These are phyloP conservation scores for Rhinogobius similis DNA, from an alignment of 2,113 vertebrate species.

Conservation along the genomic window DNA sequence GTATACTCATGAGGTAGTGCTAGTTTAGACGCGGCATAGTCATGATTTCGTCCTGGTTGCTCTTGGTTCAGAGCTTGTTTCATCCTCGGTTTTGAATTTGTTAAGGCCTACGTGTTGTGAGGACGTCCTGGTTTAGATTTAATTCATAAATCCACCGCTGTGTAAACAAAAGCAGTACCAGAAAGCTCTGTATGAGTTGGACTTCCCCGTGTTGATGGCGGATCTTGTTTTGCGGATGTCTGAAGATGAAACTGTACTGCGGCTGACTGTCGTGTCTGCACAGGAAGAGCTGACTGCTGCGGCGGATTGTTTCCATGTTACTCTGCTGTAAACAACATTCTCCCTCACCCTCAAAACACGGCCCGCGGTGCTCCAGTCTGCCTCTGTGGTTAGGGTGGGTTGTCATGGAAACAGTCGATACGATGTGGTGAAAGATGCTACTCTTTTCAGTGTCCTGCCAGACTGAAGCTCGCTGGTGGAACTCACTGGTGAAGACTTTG, in stretches of 20 bases:
- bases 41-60: no score
- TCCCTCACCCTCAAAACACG: slow-evolving; percentile 59
- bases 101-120: no score
- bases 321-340: slow-evolving; percentile 70
- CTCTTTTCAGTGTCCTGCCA: slow-evolving; percentile 20
- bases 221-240: slow-evolving; percentile 56
- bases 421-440: slow-evolving; percentile 39
- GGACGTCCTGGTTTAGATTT: no score
- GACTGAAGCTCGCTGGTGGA: neutral
- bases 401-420: slow-evolving; percentile 76
- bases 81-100: no score
- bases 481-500: neutral
- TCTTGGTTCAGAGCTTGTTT: no score
- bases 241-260: slow-evolving; percentile 66
- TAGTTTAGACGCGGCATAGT: no score
- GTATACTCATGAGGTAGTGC: no score
- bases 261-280: slow-evolving; percentile 62
- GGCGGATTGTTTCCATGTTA: slow-evolving; percentile 66
- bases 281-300: slow-evolving; percentile 68
- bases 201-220: slow-evolving; percentile 33
- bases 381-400: slow-evolving; percentile 68
- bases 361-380: slow-evolving; percentile 52
- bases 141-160: neutral
- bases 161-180: slow-evolving; percentile 37
- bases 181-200: slow-evolving; percentile 15